These are phyloP conservation scores for Elgonia sp. DNA, from an alignment of 2,888 invertebrate genomes.

Conservation along the genomic window DNA sequence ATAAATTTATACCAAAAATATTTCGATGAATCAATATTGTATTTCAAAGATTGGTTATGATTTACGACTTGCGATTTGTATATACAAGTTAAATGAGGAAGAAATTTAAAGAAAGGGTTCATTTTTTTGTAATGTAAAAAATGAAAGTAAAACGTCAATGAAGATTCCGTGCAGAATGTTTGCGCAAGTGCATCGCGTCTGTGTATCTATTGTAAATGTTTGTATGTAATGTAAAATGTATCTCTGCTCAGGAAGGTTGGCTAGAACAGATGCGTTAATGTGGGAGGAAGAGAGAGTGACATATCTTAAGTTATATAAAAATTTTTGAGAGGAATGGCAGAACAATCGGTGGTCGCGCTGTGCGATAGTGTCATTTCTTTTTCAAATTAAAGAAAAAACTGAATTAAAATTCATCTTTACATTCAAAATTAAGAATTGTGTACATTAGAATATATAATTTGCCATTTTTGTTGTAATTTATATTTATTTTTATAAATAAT, in stretches of 20 bases:
- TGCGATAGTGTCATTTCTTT: constrained; percentile 60
- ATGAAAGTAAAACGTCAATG: constrained; percentile 66
- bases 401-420: too few relatives aligned
- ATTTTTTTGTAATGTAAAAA: not conserved
- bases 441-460: constrained; percentile 52
- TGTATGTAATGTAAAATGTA: constrained; percentile 86
- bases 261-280: constrained; percentile 60
- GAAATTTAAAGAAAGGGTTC: too few relatives aligned
- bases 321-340: constrained; percentile 64
- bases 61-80: not conserved
- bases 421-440: not conserved
- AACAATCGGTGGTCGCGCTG: constrained; percentile 66
- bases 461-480: constrained; percentile 10
- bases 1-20: too few relatives aligned
- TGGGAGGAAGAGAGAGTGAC: constrained; percentile 81
- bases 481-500: not conserved
- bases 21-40: constrained; percentile 1
- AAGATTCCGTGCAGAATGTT: constrained; percentile 50
- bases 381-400: not conserved
- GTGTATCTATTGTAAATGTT: constrained; percentile 86
- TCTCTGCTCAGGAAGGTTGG: constrained; percentile 83
- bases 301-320: constrained; percentile 85
- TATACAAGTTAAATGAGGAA: not conserved
- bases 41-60: not conserved
- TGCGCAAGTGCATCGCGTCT: constrained; percentile 58